These are phyloP conservation scores for Pachypanchax playfairii DNA, from an alignment of 2,113 vertebrate species.

Conservation along the genomic window DNA sequence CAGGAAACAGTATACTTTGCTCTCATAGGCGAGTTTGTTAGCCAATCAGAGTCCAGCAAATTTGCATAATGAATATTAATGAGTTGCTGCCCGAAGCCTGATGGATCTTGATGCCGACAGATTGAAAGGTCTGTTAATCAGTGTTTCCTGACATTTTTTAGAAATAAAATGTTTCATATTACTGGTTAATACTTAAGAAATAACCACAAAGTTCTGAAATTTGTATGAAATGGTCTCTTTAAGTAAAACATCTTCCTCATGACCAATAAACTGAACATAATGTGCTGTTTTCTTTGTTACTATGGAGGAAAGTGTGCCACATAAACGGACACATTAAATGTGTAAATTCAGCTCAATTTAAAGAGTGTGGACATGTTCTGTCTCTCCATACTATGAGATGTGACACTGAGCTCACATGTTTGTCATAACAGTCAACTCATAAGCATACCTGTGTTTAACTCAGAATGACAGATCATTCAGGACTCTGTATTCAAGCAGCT, in stretches of 20 bases:
- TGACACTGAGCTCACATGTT: conserved; percentile 61
- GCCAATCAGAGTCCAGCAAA: too few relatives aligned
- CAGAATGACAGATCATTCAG: conserved; percentile 47
- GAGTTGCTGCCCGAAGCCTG: too few relatives aligned
- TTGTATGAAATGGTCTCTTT: too few relatives aligned
- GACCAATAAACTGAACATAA: conserved; percentile 9
- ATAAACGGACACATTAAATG: conserved; percentile 25
- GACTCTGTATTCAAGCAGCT: conserved; percentile 10
- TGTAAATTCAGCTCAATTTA: conserved; percentile 36
- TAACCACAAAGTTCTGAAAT: too few relatives aligned
- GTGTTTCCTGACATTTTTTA: too few relatives aligned
- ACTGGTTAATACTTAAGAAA: too few relatives aligned
- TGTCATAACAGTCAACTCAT: conserved; percentile 61
- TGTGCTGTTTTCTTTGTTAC: conserved; percentile 10
- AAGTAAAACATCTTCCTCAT: neutral
- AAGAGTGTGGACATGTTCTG: conserved; percentile 53
- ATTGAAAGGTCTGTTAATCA: too few relatives aligned
- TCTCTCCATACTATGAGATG: conserved; percentile 50
- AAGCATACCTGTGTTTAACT: conserved; percentile 52
- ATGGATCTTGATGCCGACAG: too few relatives aligned
- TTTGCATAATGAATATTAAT: too few relatives aligned
- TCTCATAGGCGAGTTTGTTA: too few relatives aligned
- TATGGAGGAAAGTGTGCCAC: neutral
- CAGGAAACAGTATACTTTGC: too few relatives aligned
- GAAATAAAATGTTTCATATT: too few relatives aligned